Conservation (phyloP, 2,113 vertebrate species). For the Gasterosteus nipponicus region DNA sequence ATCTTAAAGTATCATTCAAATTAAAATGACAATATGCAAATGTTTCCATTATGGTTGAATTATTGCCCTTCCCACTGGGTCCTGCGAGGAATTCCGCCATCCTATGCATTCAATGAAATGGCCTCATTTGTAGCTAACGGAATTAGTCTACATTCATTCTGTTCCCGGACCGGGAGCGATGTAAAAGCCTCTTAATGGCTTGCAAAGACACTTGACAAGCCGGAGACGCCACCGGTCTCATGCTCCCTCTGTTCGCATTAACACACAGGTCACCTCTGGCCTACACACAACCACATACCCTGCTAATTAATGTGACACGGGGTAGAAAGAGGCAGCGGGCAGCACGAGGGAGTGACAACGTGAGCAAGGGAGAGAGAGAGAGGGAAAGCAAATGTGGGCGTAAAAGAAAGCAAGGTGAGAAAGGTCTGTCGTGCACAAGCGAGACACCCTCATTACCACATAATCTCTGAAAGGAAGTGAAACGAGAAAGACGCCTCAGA, state of each 20-base stretch:
- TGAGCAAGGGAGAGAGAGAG: not conserved
- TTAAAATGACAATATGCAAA: conserved; percentile 23
- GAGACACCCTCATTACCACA: conserved; percentile 58
- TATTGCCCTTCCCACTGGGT: not conserved
- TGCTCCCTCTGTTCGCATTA: conserved; percentile 47
- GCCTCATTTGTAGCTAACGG: not conserved
- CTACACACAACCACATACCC: conserved; percentile 25
- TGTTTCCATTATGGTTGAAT: conserved; percentile 9
- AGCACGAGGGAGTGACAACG: conserved; percentile 22
- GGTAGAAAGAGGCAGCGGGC: conserved; percentile 26
- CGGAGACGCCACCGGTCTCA: conserved; percentile 19
- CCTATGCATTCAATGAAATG: conserved; percentile 2
- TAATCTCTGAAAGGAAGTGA: conserved; percentile 47
- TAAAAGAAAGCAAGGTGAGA: conserved; percentile 42
- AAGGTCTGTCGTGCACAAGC: conserved; percentile 37
- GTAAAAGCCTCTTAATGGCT: conserved; percentile 10
- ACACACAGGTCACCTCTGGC: conserved; percentile 45
- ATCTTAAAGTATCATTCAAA: not conserved
- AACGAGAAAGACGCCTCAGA: conserved; percentile 34
- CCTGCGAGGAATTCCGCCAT: not conserved
- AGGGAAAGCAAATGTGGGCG: conserved; percentile 25
- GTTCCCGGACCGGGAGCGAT: not conserved
- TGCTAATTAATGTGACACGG: conserved; percentile 49
- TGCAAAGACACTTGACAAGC: conserved; percentile 24
- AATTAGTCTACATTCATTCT: not conserved